Percentiles rank a stretch among this genome's conserved stretches.
phyloP scores from a whole-genome alignment of 1,140 invertebrate species.

The Dinoponera quadriceps region DNA sequence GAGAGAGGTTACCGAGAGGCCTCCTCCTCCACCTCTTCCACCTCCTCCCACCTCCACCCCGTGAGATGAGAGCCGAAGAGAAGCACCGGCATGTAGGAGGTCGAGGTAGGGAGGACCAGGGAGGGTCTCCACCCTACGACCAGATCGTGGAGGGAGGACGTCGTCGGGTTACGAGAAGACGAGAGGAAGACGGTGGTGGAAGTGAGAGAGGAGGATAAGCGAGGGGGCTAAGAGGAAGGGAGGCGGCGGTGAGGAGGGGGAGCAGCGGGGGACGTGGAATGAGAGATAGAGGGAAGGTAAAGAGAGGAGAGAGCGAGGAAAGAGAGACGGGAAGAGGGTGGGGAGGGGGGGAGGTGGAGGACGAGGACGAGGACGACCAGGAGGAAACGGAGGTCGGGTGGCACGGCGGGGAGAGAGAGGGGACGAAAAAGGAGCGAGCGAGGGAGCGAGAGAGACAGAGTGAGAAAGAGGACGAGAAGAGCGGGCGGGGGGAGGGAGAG shows the following conservation, averaged over 20 bases:
- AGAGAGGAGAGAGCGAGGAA: slow-evolving; percentile 39
- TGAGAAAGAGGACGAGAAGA: slow-evolving; percentile 20
- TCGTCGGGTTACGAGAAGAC: slow-evolving; percentile 71
- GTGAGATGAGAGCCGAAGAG: slow-evolving; percentile 59
- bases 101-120: slow-evolving; percentile 62
- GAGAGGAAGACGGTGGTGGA: slow-evolving; percentile 29
- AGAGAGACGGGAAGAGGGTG: slow-evolving; percentile 8
- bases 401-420: slow-evolving; percentile 31
- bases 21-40: slow-evolving; percentile 42
- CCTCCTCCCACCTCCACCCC: slow-evolving; percentile 57
- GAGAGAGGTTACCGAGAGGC: slow-evolving; percentile 63
- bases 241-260: slow-evolving; percentile 42
- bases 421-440: slow-evolving; percentile 40
- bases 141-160: slow-evolving; percentile 68
- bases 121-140: slow-evolving; percentile 73
- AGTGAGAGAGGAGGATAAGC: slow-evolving; percentile 49
- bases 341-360: slow-evolving; percentile 27
- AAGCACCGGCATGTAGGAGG: slow-evolving; percentile 50
- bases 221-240: slow-evolving; percentile 47
- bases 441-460: slow-evolving; percentile 60
- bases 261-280: slow-evolving; percentile 65
- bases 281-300: slow-evolving; percentile 66
- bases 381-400: slow-evolving; percentile 67
- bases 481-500: slow-evolving; percentile 13
- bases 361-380: slow-evolving; percentile 62